These are phyloP conservation scores for Macquaria australasica DNA, from an alignment of 2,113 vertebrate genomes.

Conservation along the genomic window DNA sequence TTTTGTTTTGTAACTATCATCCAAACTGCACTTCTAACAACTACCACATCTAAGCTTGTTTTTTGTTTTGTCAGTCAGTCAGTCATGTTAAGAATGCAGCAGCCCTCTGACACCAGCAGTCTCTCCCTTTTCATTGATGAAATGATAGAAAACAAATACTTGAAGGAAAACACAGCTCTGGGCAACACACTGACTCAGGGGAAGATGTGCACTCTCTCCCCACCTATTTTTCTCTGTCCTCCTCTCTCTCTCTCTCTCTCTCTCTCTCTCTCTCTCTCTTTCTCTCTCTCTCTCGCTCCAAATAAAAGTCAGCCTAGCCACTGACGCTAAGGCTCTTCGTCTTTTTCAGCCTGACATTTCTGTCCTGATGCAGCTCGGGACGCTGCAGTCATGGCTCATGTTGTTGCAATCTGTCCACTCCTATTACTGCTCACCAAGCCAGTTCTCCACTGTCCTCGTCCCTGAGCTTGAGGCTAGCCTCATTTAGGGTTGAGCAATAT, in stretches of 20 bases:
- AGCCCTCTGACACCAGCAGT: neutral
- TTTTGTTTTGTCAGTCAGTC: neutral
- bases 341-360: constrained; percentile 51
- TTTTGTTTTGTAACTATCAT: neutral
- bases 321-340: constrained; percentile 30
- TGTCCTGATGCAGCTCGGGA: constrained; percentile 58
- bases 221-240: constrained; percentile 23
- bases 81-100: neutral
- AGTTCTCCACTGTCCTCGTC: constrained; percentile 25
- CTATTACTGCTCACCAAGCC: constrained; percentile 46
- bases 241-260: too few species aligned
- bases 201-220: constrained; percentile 20
- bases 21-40: constrained; percentile 10
- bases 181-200: constrained; percentile 36
- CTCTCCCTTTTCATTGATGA: constrained; percentile 21
- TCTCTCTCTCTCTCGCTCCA: constrained; percentile 15
- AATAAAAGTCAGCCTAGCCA: constrained; percentile 36
- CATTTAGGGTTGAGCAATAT: neutral
- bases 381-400: constrained; percentile 58
- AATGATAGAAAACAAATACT: constrained; percentile 29
- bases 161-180: constrained; percentile 7
- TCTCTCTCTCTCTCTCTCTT: neutral
- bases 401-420: constrained; percentile 55
- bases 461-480: constrained; percentile 15
- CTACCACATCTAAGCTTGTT: neutral